Conservation (phyloP, 2,888 invertebrate genomes). For the Euzetes globulus region DNA sequence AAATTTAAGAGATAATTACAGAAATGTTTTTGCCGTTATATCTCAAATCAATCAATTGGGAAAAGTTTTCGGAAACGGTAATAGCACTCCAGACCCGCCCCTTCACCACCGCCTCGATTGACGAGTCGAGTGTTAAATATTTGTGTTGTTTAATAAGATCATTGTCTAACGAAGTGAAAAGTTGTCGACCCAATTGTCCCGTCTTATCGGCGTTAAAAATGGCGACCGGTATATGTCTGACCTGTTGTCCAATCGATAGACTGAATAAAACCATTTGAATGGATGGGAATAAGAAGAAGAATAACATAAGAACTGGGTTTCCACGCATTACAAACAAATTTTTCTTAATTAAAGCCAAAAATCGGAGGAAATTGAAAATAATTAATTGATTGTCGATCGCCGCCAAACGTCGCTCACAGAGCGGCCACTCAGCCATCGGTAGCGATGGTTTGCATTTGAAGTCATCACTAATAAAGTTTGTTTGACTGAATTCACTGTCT, state of each 20-base stretch:
- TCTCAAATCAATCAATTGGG: not conserved
- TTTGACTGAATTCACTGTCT: not conserved
- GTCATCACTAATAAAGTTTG: not conserved
- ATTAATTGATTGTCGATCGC: slow-evolving; percentile 16
- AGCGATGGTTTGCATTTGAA: not conserved
- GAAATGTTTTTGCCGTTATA: not conserved
- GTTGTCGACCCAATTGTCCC: not conserved
- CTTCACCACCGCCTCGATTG: not conserved
- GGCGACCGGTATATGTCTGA: slow-evolving; percentile 15
- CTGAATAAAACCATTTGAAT: slow-evolving; percentile 30
- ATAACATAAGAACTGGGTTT: slow-evolving; percentile 9
- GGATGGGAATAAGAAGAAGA: slow-evolving; percentile 32
- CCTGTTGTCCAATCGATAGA: slow-evolving; percentile 17
- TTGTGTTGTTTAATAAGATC: not conserved
- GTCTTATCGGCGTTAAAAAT: not conserved
- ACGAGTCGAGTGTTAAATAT: not conserved
- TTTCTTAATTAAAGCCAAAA: slow-evolving; percentile 19
- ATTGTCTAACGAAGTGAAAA: not conserved
- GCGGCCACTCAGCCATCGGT: slow-evolving; percentile 32
- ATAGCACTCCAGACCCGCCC: not conserved
- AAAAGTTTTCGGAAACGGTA: not conserved
- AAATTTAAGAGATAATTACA: not conserved
- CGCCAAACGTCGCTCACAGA: slow-evolving; percentile 28
- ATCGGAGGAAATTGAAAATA: slow-evolving; percentile 22
- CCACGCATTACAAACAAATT: slow-evolving; percentile 23